phyloP scores from a whole-genome alignment of 2,797 vertebrate genomes.

The Ficedula albicollis region DNA sequence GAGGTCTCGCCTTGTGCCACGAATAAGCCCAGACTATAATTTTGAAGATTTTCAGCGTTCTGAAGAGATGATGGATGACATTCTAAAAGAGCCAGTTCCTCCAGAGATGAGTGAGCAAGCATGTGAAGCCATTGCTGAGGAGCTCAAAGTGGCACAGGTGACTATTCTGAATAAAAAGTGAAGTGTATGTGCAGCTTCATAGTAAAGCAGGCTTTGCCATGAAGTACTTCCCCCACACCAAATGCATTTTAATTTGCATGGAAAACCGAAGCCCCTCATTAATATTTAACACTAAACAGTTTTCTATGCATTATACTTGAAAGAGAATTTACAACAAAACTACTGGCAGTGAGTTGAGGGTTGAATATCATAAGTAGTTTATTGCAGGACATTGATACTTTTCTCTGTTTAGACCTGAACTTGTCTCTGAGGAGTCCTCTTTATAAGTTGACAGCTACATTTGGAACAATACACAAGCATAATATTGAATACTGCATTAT shows the following conservation, averaged over 20 bases:
- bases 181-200: not conserved
- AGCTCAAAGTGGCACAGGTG: constrained; percentile 88
- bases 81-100: constrained; percentile 85
- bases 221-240: not conserved
- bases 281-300: not conserved
- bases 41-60: constrained; percentile 52
- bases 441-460: not conserved
- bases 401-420: not conserved
- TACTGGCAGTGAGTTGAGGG: not conserved
- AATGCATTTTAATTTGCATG: not conserved
- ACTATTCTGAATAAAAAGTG: not conserved
- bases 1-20: constrained; percentile 78
- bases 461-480: not conserved
- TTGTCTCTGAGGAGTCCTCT: not conserved
- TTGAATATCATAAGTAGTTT: not conserved
- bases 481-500: not conserved
- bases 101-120: constrained; percentile 88
- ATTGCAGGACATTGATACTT: not conserved
- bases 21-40: constrained; percentile 81
- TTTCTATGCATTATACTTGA: not conserved
- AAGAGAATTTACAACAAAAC: not conserved
- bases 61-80: constrained; percentile 66
- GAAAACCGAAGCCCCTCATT: not conserved
- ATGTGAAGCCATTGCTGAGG: constrained; percentile 87
- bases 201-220: not conserved